A percentile compares a stretch with the other conserved stretches of the same genome.
Conservation (phyloP, 1,140 invertebrate genomes). For the Bombus waltoni region DNA sequence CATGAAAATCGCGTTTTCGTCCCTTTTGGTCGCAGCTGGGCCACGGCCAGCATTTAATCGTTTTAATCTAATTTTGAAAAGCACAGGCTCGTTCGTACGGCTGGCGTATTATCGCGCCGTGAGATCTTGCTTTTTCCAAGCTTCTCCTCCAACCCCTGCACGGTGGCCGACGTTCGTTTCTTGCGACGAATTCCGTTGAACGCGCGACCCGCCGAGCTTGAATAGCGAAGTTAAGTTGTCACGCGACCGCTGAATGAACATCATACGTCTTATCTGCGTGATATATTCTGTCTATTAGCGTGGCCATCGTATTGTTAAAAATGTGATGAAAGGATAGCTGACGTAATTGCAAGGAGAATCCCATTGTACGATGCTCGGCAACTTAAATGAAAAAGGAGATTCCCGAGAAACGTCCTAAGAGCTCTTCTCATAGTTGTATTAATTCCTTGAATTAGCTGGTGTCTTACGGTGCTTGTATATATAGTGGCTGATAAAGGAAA, state of each 20-base stretch:
- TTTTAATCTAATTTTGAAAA: conserved; percentile 30
- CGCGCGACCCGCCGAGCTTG: background rate
- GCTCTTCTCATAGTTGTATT: background rate
- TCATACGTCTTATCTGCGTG: conserved; percentile 20
- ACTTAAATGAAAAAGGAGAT: background rate
- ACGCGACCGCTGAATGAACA: conserved; percentile 28
- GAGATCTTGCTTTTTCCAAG: conserved; percentile 26
- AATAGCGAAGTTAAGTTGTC: conserved; percentile 29
- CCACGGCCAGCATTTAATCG: conserved; percentile 9
- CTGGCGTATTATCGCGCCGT: conserved; percentile 19
- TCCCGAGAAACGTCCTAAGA: background rate
- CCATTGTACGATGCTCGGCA: background rate
- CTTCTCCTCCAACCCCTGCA: background rate
- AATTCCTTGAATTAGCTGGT: background rate
- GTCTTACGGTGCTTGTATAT: background rate
- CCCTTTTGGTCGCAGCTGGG: background rate
- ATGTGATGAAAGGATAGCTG: background rate
- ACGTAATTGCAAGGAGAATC: conserved; percentile 4
- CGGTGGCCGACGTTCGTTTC: conserved; percentile 9
- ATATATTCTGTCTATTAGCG: conserved; percentile 31
- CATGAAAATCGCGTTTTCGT: conserved; percentile 23
- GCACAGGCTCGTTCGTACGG: background rate
- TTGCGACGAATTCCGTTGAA: conserved; percentile 32
- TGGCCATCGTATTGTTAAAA: conserved; percentile 30
- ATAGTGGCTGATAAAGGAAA: too few relatives aligned